Evolutionary conservation across 2,113 vertebrate genomes (phyloP).

Genomic region (Capricornis sumatraensis): DNA sequence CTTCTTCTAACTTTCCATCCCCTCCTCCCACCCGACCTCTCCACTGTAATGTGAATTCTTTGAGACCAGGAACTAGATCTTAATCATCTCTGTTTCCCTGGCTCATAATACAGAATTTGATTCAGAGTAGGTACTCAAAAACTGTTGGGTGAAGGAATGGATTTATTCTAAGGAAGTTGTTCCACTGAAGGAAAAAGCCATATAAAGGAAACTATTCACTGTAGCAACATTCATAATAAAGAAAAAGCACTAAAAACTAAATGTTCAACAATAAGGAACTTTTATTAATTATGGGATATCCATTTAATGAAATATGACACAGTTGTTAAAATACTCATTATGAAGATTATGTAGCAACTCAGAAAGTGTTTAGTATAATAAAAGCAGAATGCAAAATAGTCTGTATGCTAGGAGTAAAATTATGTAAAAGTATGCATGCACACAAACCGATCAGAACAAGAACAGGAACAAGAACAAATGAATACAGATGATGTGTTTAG

Average conservation of each 20-base stretch:
- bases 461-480: conserved; percentile 53
- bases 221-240: conserved; percentile 17
- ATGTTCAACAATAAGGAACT: conserved; percentile 33
- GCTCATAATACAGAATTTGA: conserved; percentile 29
- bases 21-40: neutral
- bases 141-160: conserved; percentile 1
- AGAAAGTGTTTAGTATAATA: conserved; percentile 56
- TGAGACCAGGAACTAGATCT: neutral
- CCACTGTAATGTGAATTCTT: conserved; percentile 28
- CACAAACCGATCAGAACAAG: conserved; percentile 49
- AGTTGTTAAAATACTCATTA: conserved; percentile 66
- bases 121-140: conserved; percentile 4
- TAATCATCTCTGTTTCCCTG: neutral
- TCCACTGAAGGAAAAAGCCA: conserved; percentile 4
- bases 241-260: neutral
- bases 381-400: conserved; percentile 58
- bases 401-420: conserved; percentile 58
- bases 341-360: conserved; percentile 40
- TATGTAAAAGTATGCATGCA: conserved; percentile 63
- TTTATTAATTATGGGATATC: conserved; percentile 45
- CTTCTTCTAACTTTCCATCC: neutral
- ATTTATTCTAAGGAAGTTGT: conserved; percentile 35
- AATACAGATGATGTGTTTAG: conserved; percentile 65
- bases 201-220: neutral
- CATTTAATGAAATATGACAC: conserved; percentile 55